Evolutionary conservation across 2,888 invertebrate genomes (phyloP).

Genomic region (Thelaira solivaga): DNA sequence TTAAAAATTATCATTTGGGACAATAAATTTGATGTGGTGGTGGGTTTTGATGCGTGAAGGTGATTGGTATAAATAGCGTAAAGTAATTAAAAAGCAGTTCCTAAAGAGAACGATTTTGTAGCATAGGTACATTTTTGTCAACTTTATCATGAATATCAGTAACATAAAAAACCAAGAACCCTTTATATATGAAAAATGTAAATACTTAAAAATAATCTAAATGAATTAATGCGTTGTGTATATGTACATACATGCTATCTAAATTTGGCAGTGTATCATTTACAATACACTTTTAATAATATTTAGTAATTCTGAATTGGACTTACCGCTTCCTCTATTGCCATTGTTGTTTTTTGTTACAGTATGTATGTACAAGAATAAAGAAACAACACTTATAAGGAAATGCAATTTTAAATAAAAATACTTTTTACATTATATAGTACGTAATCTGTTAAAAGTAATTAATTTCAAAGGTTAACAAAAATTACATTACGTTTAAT

Average conservation of each 20-base stretch:
- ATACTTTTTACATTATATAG: constrained; percentile 35
- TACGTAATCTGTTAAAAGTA: constrained; percentile 45
- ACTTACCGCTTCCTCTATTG: constrained; percentile 49
- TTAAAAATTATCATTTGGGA: too few species aligned
- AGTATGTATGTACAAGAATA: constrained; percentile 10
- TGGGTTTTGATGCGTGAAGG: too few species aligned
- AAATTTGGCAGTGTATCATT: constrained; percentile 6
- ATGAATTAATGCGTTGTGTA: background rate
- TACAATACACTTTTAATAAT: constrained; percentile 1
- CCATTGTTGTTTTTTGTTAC: constrained; percentile 38
- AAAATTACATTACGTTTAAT: background rate
- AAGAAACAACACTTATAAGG: constrained; percentile 30
- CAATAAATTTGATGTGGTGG: too few species aligned
- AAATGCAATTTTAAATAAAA: constrained; percentile 8
- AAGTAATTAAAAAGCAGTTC: too few species aligned
- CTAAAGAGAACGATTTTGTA: too few species aligned
- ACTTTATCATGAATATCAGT: too few species aligned
- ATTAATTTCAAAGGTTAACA: constrained; percentile 39
- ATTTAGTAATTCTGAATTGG: background rate
- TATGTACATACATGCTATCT: background rate
- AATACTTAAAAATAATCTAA: background rate
- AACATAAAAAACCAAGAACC: too few species aligned
- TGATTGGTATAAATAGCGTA: too few species aligned
- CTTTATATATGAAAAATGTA: too few species aligned
- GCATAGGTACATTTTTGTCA: too few species aligned